Evolutionary conservation across 2,888 invertebrate species (phyloP), one percentile per base, ranked within the genome.

Genomic region (Tetramorium bicarinatum): DNA sequence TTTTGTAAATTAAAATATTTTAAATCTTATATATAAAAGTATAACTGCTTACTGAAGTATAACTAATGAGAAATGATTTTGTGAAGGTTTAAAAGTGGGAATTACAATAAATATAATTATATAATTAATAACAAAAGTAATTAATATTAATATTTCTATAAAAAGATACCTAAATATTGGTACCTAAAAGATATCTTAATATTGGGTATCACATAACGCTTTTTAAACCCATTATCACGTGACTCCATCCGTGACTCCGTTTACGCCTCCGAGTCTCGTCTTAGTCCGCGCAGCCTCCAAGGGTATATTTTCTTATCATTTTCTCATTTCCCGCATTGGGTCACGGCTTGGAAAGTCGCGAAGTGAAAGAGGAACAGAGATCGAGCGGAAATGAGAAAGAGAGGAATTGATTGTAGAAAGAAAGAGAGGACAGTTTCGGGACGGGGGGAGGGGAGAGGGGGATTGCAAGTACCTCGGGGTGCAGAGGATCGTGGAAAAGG

Each of bases 251-350:
- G n/a, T n/a, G n/a, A n/a, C n/a, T n/a, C n/a, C 66, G 52, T 38
- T 59, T 67, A 54, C 75, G 52, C 62, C 61, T 54, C 69, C 82
- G 41, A 75, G 67, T 67, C 44, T 54, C 52, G 41, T 66, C 67
- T 61, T 59, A 69, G 59, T 54, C 54, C 61, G 62, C 69, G 67
- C 41, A 67, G 49, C 52, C 15, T 66, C 34, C 52, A 56, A 69
- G 44, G 25, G 56, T 86, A 86, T 84, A 89, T 87, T 89, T 89
- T 88, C 89, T 91, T 91, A 91, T 91, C 91, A 88, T 89, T 91
- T 88, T 89, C 90, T 91, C 90, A 91, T 91, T 92, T 91, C 90
- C 90, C 90, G 88, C 86, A 88, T 90, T 88, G 88, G 88, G 82
- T 80, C 76, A 81, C 80, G 85, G 79, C 79, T 80, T 76, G 85